Percentiles rank a stretch among this genome's conserved stretches.
phyloP scores from a whole-genome alignment of 2,888 invertebrate genomes.

The Prosopocoilus inquinatus region DNA sequence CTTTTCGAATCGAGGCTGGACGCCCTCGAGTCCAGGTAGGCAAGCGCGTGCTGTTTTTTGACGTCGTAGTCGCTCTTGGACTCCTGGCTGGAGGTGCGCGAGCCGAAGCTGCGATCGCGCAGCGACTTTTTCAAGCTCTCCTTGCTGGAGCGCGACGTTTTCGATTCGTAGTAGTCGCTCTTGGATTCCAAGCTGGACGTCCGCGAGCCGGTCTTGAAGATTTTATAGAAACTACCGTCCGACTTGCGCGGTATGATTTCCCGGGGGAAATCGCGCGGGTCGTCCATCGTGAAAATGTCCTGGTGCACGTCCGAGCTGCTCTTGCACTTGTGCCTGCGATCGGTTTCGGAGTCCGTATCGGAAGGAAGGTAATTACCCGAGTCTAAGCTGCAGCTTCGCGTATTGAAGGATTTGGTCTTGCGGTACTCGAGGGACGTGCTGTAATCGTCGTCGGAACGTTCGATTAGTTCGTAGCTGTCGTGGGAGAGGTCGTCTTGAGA shows the following conservation, averaged over 20 bases:
- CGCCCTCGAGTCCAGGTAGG: constrained; percentile 59
- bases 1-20: constrained; percentile 69
- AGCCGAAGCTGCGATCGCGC: constrained; percentile 52
- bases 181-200: constrained; percentile 70
- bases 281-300: constrained; percentile 76
- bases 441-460: constrained; percentile 68
- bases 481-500: constrained; percentile 86
- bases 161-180: constrained; percentile 65
- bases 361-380: constrained; percentile 76
- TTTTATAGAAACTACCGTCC: constrained; percentile 71
- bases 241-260: constrained; percentile 72
- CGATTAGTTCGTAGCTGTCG: constrained; percentile 83
- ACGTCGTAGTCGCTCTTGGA: constrained; percentile 57
- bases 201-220: constrained; percentile 64
- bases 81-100: constrained; percentile 67
- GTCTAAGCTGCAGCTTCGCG: constrained; percentile 70
- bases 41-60: constrained; percentile 36
- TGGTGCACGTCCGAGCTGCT: constrained; percentile 69
- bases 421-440: constrained; percentile 47
- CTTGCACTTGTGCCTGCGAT: constrained; percentile 59
- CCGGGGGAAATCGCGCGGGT: constrained; percentile 70
- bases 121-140: constrained; percentile 52
- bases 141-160: constrained; percentile 62
- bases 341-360: constrained; percentile 66
- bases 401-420: constrained; percentile 42